These are phyloP conservation scores for Syngnathus floridae DNA, from an alignment of 2,113 vertebrate species.

Conservation along the genomic window DNA sequence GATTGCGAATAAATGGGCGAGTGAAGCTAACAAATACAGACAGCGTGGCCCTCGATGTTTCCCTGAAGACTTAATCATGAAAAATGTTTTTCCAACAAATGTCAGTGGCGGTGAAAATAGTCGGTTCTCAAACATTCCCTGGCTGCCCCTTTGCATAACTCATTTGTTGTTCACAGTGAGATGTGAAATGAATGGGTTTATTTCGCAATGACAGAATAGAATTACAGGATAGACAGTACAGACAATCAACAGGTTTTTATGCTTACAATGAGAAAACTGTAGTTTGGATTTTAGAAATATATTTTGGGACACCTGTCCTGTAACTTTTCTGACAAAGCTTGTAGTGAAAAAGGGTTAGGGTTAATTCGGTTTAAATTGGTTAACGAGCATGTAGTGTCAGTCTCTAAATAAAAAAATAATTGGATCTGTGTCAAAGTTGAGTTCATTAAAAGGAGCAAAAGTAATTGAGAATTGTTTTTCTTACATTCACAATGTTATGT, in stretches of 20 bases:
- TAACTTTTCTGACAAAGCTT: too few relatives aligned
- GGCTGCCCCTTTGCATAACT: neutral
- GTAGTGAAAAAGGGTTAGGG: too few relatives aligned
- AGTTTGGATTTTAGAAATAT: too few relatives aligned
- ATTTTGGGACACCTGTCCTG: too few relatives aligned
- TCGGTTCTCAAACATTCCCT: constrained; percentile 8
- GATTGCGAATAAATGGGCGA: constrained; percentile 5
- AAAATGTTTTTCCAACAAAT: constrained; percentile 26
- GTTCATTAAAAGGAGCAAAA: too few relatives aligned
- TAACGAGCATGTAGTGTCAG: too few relatives aligned
- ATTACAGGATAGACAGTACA: neutral
- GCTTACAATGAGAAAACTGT: neutral
- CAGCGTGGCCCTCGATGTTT: neutral
- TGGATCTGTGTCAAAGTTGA: too few relatives aligned
- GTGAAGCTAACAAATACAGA: constrained; percentile 21
- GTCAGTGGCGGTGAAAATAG: constrained; percentile 14
- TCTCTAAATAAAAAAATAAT: too few relatives aligned
- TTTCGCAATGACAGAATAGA: neutral
- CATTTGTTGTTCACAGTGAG: neutral
- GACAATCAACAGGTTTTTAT: neutral
- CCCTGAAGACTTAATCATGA: constrained; percentile 7
- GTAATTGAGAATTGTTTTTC: too few relatives aligned
- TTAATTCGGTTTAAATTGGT: too few relatives aligned
- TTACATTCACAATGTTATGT: neutral
- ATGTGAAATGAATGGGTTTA: constrained; percentile 11